Base-by-base conservation (phyloP, 2,113 vertebrate species). In the Pitta sordida region DNA sequence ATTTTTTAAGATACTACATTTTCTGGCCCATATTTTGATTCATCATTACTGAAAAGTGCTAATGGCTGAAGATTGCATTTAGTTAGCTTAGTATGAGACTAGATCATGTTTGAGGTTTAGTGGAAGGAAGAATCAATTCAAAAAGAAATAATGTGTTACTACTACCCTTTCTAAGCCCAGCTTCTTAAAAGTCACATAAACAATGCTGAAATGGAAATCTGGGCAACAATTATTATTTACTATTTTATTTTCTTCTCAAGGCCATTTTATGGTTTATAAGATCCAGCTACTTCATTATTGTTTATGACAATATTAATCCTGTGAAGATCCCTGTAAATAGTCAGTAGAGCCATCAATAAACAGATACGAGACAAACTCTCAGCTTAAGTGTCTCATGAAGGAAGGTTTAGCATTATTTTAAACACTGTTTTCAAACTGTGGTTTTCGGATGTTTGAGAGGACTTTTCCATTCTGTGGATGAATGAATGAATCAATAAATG, bases 371-470 rank as follows among this genome's bases (percentile, higher is more conserved):
- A 10, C 13, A 81, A 56, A 6, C 36, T 34, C 44, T 78, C 39
- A 82, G 23, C 24, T 20, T 22, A 75, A 55, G n/a, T 37, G 27
- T 15, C 7, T 87, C 17, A 9, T 29, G 21, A 80, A 77, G 34
- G 16, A 90, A 70, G 8, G 12, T 77, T 75, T 63, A 69, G 3
- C 19, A 52, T 59, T 90, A 62, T 59, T 70, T 22, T 6, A 83
- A 24, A 52, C 2, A 21, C 39, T 0, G 24, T 77, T 90, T 68
- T 29, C 30, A 81, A 6, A 51, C 10, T 49, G 12, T 71, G 11
- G 1, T 3, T 84, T 86, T 89, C 20, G 2, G 6, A 79, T 8
- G 4, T 1, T 3, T 39, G 4, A n/a, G n/a, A n/a, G 7, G 1
- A 2, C 9, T 67, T 75, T 77, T 21, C 6, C 19, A 37, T 74